phyloP scores from a whole-genome alignment of 2,113 vertebrate genomes.

The Heloderma charlesbogerti region DNA sequence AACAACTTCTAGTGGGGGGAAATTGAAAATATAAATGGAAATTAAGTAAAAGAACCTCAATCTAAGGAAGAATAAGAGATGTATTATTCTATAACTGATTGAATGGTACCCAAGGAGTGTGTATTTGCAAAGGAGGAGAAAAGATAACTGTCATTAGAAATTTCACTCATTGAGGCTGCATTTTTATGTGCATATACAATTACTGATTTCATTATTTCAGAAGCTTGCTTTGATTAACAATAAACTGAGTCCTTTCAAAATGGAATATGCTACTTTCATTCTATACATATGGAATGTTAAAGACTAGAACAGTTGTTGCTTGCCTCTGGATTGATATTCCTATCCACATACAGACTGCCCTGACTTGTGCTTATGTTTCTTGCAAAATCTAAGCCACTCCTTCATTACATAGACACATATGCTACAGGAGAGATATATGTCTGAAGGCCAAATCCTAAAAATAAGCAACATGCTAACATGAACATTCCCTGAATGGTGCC shows the following conservation, averaged over 20 bases:
- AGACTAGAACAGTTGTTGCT: conserved; percentile 55
- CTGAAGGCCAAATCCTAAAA: conserved; percentile 17
- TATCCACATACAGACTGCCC: conserved; percentile 39
- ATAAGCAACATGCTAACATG: conserved; percentile 18
- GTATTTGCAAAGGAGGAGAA: conserved; percentile 58
- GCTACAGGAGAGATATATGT: background rate
- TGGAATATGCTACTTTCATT: conserved; percentile 72
- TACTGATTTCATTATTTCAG: conserved; percentile 74
- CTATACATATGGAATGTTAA: conserved; percentile 65
- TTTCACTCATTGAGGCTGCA: conserved; percentile 62
- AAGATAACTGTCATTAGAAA: conserved; percentile 73
- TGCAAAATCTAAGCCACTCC: background rate
- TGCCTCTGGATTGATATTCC: conserved; percentile 56
- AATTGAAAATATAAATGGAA: conserved; percentile 87
- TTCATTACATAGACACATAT: conserved; percentile 30
- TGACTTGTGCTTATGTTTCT: conserved; percentile 39
- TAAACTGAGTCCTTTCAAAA: conserved; percentile 73
- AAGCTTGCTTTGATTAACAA: conserved; percentile 79
- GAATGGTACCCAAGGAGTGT: conserved; percentile 73
- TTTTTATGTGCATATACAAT: conserved; percentile 75
- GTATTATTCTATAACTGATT: conserved; percentile 81
- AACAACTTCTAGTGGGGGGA: conserved; percentile 82
- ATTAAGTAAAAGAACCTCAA: conserved; percentile 81
- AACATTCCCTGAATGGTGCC: conserved; percentile 11
- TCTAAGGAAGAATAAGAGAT: conserved; percentile 72